A percentile compares a stretch with the other conserved stretches of the same genome.
These are phyloP conservation scores for Mythimna impura DNA, from an alignment of 2,888 invertebrate species.

Conservation along the genomic window DNA sequence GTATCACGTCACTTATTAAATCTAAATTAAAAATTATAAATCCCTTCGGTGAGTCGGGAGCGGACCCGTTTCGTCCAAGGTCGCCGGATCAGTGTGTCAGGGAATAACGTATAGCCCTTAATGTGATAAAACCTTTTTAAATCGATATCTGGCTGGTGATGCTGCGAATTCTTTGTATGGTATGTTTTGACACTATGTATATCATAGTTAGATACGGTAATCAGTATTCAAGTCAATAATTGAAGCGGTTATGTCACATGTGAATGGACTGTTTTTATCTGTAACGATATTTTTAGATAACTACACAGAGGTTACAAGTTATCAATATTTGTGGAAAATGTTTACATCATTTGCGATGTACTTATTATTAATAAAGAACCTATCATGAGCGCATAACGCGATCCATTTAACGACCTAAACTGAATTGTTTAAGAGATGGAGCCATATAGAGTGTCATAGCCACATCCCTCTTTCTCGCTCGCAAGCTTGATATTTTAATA, in stretches of 20 bases:
- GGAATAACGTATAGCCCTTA: conserved; percentile 57
- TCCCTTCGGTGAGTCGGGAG: conserved; percentile 58
- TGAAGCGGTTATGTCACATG: too few relatives aligned
- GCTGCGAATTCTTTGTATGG: conserved; percentile 44
- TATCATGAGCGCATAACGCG: too few relatives aligned
- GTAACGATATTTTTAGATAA: neutral
- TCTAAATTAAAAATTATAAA: conserved; percentile 67
- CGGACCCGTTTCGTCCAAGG: conserved; percentile 62
- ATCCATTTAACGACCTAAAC: too few relatives aligned
- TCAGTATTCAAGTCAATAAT: neutral
- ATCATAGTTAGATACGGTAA: neutral
- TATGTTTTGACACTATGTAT: conserved; percentile 13
- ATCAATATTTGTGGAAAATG: neutral
- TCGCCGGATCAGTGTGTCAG: conserved; percentile 60
- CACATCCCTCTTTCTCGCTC: too few relatives aligned
- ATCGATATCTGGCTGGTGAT: conserved; percentile 54
- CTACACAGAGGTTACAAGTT: neutral
- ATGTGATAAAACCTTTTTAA: conserved; percentile 62
- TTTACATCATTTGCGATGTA: neutral
- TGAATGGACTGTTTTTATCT: neutral
- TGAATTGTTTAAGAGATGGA: too few relatives aligned
- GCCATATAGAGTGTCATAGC: too few relatives aligned
- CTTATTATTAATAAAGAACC: too few relatives aligned
- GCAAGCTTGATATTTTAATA: too few relatives aligned
- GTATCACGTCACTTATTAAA: conserved; percentile 57